Percentiles rank a stretch among this genome's conserved stretches.
Evolutionary conservation across 2,113 vertebrate genomes (phyloP).

Genomic region (Carassius auratus): DNA sequence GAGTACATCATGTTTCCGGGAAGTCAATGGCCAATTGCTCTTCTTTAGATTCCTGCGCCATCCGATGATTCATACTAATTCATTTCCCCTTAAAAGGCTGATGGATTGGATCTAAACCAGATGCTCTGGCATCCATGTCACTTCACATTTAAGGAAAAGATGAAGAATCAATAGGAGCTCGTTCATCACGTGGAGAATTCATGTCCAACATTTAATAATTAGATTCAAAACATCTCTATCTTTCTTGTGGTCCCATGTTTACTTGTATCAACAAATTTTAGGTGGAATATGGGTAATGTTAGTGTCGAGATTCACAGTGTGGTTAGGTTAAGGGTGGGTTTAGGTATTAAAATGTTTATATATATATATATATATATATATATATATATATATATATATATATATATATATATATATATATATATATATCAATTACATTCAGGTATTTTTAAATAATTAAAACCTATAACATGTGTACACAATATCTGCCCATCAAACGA

Average conservation of each 20-base stretch:
- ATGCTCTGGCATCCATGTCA: not conserved
- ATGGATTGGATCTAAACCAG: conserved; percentile 28
- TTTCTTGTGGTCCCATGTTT: not conserved
- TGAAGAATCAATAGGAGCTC: not conserved
- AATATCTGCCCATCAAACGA: too few species aligned
- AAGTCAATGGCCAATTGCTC: conserved; percentile 7
- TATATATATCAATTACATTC: not conserved
- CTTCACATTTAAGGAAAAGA: not conserved
- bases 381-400: too few species aligned
- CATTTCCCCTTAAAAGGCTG: not conserved
- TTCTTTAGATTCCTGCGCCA: conserved; percentile 17
- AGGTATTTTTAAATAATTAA: not conserved
- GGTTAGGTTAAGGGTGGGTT: not conserved
- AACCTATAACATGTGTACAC: not conserved
- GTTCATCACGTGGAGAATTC: not conserved
- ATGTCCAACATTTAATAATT: not conserved
- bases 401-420: not conserved
- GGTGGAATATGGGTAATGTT: not conserved
- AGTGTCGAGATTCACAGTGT: not conserved
- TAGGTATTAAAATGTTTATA: not conserved
- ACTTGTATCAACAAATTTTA: not conserved
- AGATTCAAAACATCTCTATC: not conserved
- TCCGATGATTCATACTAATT: conserved; percentile 29
- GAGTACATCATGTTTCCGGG: not conserved
- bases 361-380: too few species aligned